phyloP scores from a whole-genome alignment of 2,797 vertebrate species.

The Muscicapa comitata region DNA sequence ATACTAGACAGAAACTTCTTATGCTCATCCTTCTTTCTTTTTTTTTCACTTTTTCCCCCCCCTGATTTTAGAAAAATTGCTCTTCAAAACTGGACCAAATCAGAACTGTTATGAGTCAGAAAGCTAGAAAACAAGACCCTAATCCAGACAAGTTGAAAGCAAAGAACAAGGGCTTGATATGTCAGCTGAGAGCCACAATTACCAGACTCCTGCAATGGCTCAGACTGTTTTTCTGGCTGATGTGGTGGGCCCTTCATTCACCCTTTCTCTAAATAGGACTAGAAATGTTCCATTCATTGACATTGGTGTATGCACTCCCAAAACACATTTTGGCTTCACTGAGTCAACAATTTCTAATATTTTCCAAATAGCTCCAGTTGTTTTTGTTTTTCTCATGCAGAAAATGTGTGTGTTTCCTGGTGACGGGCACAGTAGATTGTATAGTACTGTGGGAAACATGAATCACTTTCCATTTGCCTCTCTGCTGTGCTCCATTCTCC shows the following conservation, averaged over 20 bases:
- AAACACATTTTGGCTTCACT: background rate
- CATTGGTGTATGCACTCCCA: background rate
- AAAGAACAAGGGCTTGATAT: background rate
- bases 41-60: background rate
- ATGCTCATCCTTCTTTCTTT: background rate
- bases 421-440: background rate
- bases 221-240: background rate
- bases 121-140: background rate
- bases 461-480: background rate
- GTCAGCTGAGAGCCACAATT: background rate
- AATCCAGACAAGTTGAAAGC: background rate
- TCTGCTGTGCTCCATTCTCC: background rate
- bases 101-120: background rate
- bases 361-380: background rate
- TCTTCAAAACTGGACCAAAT: background rate
- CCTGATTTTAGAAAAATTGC: background rate
- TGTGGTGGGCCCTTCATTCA: background rate
- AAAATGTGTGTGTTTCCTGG: background rate
- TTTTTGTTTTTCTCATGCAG: background rate
- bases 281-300: background rate
- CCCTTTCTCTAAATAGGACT: background rate
- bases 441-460: background rate
- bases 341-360: conserved; percentile 19
- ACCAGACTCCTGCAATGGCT: background rate
- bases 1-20: background rate